Evolutionary conservation across 92 coral and sea anemone genomes (phyloP).

Genomic region (Paramuricea clavata): DNA sequence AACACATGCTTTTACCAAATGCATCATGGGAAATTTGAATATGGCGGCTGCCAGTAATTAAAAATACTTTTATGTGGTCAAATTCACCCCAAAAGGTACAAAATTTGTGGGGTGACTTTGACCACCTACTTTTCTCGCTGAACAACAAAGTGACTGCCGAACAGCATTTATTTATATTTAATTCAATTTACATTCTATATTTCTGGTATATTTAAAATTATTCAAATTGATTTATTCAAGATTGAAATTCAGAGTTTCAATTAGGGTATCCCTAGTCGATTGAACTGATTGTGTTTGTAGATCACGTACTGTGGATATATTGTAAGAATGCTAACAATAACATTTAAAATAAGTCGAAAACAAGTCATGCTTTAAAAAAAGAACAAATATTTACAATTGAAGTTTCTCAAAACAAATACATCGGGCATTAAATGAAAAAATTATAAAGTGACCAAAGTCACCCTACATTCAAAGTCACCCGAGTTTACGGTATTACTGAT

Average conservation of each 20-base stretch:
- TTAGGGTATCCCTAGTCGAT: neutral
- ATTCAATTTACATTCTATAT: slow-evolving; percentile 4
- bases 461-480: slow-evolving; percentile 17
- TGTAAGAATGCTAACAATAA: neutral
- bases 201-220: neutral
- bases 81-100: neutral
- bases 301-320: neutral
- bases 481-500: slow-evolving; percentile 17
- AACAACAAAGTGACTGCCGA: neutral
- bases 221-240: neutral
- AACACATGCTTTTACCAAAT: neutral
- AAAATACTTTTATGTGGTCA: neutral
- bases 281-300: neutral
- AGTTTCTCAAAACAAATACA: neutral
- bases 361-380: neutral
- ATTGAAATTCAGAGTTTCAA: neutral
- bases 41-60: neutral
- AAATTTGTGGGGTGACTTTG: slow-evolving; percentile 14
- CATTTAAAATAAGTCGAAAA: neutral
- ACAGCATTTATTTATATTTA: neutral
- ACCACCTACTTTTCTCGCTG: slow-evolving; percentile 23
- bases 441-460: slow-evolving; percentile 1
- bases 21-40: slow-evolving; percentile 5
- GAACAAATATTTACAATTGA: neutral
- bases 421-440: neutral